Evolutionary conservation across 1,140 invertebrate genomes (phyloP).

Genomic region (Parasteatoda tepidariorum): DNA sequence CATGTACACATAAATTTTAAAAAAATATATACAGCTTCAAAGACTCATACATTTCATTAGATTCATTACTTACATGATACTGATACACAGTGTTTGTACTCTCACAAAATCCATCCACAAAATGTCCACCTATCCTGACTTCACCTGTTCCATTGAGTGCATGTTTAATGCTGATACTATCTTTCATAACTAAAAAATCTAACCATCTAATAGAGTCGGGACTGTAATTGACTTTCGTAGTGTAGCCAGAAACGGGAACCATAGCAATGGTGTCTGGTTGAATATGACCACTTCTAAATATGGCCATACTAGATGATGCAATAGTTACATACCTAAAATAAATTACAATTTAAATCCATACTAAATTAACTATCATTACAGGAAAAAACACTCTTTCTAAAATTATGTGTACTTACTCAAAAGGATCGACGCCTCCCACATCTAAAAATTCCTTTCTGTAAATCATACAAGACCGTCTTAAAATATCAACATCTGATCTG

Average conservation of each 20-base stretch:
- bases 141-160: background rate
- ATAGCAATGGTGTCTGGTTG: conserved; percentile 6
- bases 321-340: background rate
- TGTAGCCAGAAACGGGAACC: background rate
- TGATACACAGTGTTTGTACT: background rate
- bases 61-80: background rate
- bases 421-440: background rate
- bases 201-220: background rate
- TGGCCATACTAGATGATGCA: too few relatives aligned
- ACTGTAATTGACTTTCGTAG: background rate
- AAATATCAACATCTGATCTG: background rate
- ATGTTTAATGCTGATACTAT: conserved; percentile 1
- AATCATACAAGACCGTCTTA: background rate
- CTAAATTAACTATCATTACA: background rate
- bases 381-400: background rate
- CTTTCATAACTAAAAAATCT: background rate
- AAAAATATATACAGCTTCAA: background rate
- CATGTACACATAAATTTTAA: too few relatives aligned
- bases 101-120: conserved; percentile 3
- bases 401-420: background rate
- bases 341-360: background rate
- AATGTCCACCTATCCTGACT: background rate
- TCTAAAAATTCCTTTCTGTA: background rate
- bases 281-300: background rate
- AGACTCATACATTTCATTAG: background rate